A percentile compares a stretch with the other conserved stretches of the same genome.
phyloP scores from a whole-genome alignment of 2,797 vertebrate genomes.

The Leuciscus waleckii region DNA sequence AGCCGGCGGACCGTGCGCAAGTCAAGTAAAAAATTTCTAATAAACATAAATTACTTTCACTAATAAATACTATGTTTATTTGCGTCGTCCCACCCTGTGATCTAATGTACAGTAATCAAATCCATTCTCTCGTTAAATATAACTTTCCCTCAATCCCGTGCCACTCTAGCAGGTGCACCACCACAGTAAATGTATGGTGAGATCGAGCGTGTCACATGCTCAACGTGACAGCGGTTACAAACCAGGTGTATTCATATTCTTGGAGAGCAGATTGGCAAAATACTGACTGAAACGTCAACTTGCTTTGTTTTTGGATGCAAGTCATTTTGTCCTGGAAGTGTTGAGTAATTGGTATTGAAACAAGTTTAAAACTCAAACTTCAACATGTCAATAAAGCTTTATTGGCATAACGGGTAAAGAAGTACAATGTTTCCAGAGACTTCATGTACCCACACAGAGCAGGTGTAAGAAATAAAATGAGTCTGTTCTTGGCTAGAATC shows the following conservation, averaged over 20 bases:
- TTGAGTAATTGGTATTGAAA: slow-evolving; percentile 11
- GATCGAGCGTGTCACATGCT: neutral
- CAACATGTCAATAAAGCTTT: neutral
- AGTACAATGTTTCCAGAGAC: slow-evolving; percentile 16
- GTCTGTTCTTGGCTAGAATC: neutral
- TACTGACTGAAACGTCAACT: neutral
- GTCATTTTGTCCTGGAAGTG: slow-evolving; percentile 3
- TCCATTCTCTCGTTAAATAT: slow-evolving; percentile 24
- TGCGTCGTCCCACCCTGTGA: neutral
- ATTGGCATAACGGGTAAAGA: neutral
- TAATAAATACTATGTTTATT: slow-evolving; percentile 2
- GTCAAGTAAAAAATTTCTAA: neutral
- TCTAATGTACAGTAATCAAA: slow-evolving; percentile 31
- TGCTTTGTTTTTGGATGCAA: neutral
- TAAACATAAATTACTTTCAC: neutral
- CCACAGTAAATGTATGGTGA: neutral
- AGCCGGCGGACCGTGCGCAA: neutral
- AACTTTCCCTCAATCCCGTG: neutral
- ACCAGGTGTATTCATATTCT: neutral
- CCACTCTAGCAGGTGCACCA: slow-evolving; percentile 15
- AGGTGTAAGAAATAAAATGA: slow-evolving; percentile 16
- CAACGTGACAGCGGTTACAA: neutral
- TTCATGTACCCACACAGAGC: slow-evolving; percentile 15
- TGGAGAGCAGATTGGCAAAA: slow-evolving; percentile 2
- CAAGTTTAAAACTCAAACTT: neutral